These are phyloP conservation scores for Hippocampus zosterae DNA, from an alignment of 2,113 vertebrate genomes.

Conservation along the genomic window DNA sequence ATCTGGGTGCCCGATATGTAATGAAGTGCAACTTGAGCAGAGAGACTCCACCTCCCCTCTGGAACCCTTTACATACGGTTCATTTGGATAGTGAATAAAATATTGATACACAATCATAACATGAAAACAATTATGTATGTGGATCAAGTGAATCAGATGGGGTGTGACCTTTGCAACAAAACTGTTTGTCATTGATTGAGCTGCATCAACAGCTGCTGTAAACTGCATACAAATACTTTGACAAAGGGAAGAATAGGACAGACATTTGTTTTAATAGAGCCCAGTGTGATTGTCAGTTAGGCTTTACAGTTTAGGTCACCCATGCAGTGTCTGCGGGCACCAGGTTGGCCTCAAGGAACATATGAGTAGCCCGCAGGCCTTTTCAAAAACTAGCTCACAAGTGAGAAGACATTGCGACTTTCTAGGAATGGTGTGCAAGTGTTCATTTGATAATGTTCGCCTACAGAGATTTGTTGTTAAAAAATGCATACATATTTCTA, in stretches of 20 bases:
- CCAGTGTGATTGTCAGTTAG: not conserved
- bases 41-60: not conserved
- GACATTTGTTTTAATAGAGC: not conserved
- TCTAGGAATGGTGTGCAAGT: too few relatives aligned
- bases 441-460: too few relatives aligned
- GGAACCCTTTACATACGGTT: not conserved
- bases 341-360: too few relatives aligned
- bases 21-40: not conserved
- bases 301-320: not conserved
- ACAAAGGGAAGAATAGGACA: not conserved
- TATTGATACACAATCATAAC: not conserved
- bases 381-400: too few relatives aligned
- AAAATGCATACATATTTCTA: too few relatives aligned
- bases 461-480: too few relatives aligned
- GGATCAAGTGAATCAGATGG: not conserved
- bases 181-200: conserved; percentile 1
- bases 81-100: not conserved
- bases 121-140: not conserved
- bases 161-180: conserved; percentile 7
- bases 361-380: too few relatives aligned
- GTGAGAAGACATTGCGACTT: too few relatives aligned
- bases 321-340: too few relatives aligned
- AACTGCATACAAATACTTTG: conserved; percentile 3
- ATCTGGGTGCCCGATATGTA: not conserved
- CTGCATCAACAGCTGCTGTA: not conserved